Evolutionary conservation across 2,888 invertebrate genomes (phyloP), one percentile per base, ranked within the genome.

Genomic region (Polyploca ridens): DNA sequence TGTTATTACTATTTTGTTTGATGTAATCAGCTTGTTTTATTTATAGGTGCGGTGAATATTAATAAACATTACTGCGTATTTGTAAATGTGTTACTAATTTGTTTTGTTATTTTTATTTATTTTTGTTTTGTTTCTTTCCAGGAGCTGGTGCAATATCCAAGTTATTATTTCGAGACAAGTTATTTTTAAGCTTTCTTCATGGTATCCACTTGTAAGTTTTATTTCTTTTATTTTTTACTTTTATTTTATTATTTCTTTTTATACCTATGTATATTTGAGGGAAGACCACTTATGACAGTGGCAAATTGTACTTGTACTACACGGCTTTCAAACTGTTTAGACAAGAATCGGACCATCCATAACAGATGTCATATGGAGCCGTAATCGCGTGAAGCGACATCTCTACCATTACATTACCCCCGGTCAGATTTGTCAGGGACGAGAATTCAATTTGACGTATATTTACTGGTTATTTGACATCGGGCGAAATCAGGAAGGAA

Each of bases 171-270:
- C 82, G 80, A 77, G 77, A 79, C 81, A 84, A 82, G 85, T 87
- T 91, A 83, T 71, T 80, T 88, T 88, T 91, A 84, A 88, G 69
- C 87, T 88, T 77, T 77, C 90, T 85, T 83, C 89, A 95, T 95
- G 95, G 94, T 95, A 86, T 94, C 94, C 79, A 84, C 93, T 89
- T 95, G 95, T 95, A 91, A 93, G 95, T 94, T 93, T 88, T 83
- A 78, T 78, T 85, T 89, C 83, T 71, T 74, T 85, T 89, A 83
- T 84, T 79, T 77, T 67, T 68, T 75, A 64, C 66, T 72, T 63
- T 69, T 66, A 62, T 64, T 65, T 72, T 66, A 58, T 69, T 64
- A 62, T 6, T 27, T 61, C 13, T 62, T 63, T 66, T 68, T 67
- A 13, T 54, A 54, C 35, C 60, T 66, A 64, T n/a, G 33, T n/a